Evolutionary conservation across 2,113 vertebrate species (phyloP).

Genomic region (Apistogramma diplotaenia): DNA sequence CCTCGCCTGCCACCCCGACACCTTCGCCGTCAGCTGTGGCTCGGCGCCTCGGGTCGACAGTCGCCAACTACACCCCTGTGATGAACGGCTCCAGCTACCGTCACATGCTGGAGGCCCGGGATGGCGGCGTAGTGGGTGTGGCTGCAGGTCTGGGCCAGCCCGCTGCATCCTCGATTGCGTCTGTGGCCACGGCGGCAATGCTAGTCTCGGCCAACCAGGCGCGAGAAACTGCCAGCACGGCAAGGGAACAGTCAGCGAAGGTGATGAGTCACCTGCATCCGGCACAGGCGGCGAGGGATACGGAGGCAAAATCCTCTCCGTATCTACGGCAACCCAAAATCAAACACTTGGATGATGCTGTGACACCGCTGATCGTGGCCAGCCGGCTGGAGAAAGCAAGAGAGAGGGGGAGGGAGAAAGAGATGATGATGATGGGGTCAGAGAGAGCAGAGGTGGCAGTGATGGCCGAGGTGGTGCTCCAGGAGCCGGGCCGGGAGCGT

Average conservation of each 20-base stretch:
- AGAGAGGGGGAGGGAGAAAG: constrained; percentile 62
- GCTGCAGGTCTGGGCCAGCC: constrained; percentile 64
- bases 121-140: constrained; percentile 51
- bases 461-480: constrained; percentile 78
- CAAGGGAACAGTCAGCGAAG: constrained; percentile 31
- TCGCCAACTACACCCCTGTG: constrained; percentile 73
- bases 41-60: constrained; percentile 67
- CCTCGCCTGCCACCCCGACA: constrained; percentile 55
- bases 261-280: constrained; percentile 49
- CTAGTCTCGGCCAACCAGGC: constrained; percentile 66
- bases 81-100: constrained; percentile 71
- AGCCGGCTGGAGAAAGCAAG: constrained; percentile 64
- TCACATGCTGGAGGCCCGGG: constrained; percentile 58
- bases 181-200: constrained; percentile 66
- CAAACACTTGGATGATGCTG: constrained; percentile 79
- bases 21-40: constrained; percentile 67
- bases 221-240: constrained; percentile 32
- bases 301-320: constrained; percentile 73
- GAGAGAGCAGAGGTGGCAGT: constrained; percentile 70
- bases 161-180: constrained; percentile 61
- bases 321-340: constrained; percentile 82
- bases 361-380: constrained; percentile 63
- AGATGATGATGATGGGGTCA: constrained; percentile 48
- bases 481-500: constrained; percentile 67
- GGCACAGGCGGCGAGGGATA: constrained; percentile 5